These are phyloP conservation scores for Acropora yongei DNA, from an alignment of 64 coral and sea anemone genomes.

Conservation along the genomic window DNA sequence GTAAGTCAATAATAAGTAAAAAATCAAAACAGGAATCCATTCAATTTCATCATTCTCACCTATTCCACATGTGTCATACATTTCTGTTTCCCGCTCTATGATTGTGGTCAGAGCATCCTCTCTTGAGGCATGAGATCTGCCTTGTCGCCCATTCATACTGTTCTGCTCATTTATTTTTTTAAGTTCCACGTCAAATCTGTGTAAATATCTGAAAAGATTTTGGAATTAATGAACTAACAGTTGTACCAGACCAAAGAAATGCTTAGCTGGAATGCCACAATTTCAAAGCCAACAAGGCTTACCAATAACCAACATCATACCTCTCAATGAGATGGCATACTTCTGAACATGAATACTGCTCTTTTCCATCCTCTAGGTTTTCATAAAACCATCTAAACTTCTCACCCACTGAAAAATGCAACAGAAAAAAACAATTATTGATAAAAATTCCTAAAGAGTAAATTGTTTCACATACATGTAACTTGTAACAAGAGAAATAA, in stretches of 20 bases:
- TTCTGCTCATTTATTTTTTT: conserved; percentile 64
- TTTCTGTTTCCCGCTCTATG: conserved; percentile 59
- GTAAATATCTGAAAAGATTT: conserved; percentile 52
- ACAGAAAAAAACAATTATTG: background rate
- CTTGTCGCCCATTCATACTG: conserved; percentile 69
- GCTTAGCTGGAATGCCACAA: too few relatives aligned
- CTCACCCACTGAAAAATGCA: conserved; percentile 53
- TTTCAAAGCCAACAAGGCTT: too few relatives aligned
- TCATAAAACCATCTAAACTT: conserved; percentile 80
- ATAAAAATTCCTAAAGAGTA: too few relatives aligned
- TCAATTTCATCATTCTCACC: conserved; percentile 16
- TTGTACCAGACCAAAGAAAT: too few relatives aligned
- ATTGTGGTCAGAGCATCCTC: conserved; percentile 58
- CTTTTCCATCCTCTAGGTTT: conserved; percentile 60
- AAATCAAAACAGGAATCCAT: too few relatives aligned
- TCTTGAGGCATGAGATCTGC: conserved; percentile 56
- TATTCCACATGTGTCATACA: conserved; percentile 55
- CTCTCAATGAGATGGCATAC: conserved; percentile 66
- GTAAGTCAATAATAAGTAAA: background rate
- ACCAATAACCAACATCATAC: background rate
- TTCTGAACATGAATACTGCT: conserved; percentile 49
- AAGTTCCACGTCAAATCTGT: conserved; percentile 68
- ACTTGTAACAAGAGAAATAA: background rate
- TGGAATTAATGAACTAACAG: too few relatives aligned
- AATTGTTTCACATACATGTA: too few relatives aligned